Evolutionary conservation across 2,888 invertebrate genomes (phyloP).

Genomic region (Eupithecia subfuscata): DNA sequence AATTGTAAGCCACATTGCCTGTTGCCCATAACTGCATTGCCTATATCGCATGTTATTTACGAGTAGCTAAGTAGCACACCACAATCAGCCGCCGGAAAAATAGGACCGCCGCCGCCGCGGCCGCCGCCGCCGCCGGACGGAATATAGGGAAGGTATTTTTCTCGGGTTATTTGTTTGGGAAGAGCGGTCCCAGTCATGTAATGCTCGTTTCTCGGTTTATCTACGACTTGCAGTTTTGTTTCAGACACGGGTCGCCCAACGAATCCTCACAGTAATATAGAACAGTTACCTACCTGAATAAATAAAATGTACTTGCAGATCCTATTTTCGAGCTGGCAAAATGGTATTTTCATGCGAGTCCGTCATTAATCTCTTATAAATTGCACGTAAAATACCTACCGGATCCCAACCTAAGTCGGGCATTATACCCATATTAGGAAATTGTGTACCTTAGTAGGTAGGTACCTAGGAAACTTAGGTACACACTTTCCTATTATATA

Average conservation of each 20-base stretch:
- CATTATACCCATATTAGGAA: too few species aligned
- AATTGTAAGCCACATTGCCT: too few species aligned
- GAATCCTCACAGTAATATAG: neutral
- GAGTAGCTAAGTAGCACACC: neutral
- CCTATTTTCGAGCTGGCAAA: neutral
- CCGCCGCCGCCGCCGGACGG: neutral
- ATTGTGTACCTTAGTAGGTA: too few species aligned
- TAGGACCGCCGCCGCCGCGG: neutral
- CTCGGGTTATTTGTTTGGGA: slow-evolving; percentile 1
- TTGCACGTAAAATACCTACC: neutral
- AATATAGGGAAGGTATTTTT: neutral
- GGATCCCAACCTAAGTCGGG: neutral
- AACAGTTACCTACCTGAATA: neutral
- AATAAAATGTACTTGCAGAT: neutral
- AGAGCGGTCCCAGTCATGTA: neutral
- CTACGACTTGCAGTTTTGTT: slow-evolving; percentile 9
- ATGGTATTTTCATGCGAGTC: neutral
- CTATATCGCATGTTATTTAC: neutral
- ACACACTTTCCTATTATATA: neutral
- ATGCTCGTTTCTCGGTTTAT: slow-evolving; percentile 9
- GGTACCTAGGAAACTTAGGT: too few species aligned
- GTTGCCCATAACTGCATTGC: too few species aligned
- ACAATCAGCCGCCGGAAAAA: neutral
- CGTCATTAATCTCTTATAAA: neutral
- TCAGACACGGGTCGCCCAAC: neutral